Base-by-base conservation (phyloP, 2,888 invertebrate species). In the Eumerus sabulonum region DNA sequence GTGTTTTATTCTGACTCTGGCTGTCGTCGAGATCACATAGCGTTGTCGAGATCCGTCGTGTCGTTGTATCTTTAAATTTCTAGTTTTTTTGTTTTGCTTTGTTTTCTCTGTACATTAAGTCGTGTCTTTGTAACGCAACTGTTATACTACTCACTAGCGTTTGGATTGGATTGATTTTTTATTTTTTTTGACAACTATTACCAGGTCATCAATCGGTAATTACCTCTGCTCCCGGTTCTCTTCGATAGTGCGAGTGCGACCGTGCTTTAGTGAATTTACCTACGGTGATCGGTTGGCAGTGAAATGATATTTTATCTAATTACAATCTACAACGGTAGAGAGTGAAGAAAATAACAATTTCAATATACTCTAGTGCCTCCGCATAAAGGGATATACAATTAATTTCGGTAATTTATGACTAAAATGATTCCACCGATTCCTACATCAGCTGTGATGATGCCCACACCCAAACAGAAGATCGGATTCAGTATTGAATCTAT, bases 401-500 rank as follows among this genome's bases (percentile, higher is more conserved):
- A 63, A 57, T 74, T 77, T 72, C n/a, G 66, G 85, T 85, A 85
- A 86, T 88, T 86, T 86, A 88, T 89, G 89, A 88, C 88, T 88
- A 89, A 88, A 85, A 96, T 96, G 96, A 96, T 96, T 96, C 96
- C 96, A 92, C 93, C 96, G 92, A 95, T 96, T 92, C 96, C 96
- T 91, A 95, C 96, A 89, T 95, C 96, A 91, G 94, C 96, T 90
- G 94, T 95, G 90, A 94, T 96, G 90, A 94, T 96, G 92, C 95
- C 96, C 88, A 89, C 88, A 84, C 94, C 96, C 87, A 96, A 96
- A 91, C 96, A 97, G 86, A 97, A 96, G 91, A 96, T 97, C 89
- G 97, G 96, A 89, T 97, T 97, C 89, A 96, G 96, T 87, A 97
- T 97, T 90, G 97, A 97, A 91, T 96, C 96, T 86, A 96, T 97